Conservation (phyloP, 2,113 vertebrate species). For the Peromyscus polionotus region DNA sequence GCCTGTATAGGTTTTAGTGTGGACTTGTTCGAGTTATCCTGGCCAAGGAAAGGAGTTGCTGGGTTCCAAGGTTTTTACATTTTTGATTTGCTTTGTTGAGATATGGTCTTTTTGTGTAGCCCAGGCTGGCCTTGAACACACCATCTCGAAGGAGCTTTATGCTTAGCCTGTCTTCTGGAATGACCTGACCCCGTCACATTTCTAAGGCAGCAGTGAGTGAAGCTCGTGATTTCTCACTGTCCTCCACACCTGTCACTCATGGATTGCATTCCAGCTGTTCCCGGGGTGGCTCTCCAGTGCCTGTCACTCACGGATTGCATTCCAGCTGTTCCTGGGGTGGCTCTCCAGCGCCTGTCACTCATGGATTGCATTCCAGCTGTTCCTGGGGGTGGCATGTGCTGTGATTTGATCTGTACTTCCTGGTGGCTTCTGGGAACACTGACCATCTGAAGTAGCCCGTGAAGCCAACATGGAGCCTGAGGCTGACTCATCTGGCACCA, state of each 20-base stretch:
- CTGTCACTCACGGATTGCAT: neutral
- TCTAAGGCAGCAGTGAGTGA: neutral
- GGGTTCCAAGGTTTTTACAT: neutral
- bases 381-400: neutral
- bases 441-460: neutral
- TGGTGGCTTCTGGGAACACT: neutral
- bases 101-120: neutral
- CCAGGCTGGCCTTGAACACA: neutral
- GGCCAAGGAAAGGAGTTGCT: neutral
- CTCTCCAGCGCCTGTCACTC: neutral
- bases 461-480: neutral
- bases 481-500: neutral
- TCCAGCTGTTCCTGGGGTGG: neutral
- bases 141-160: neutral
- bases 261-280: neutral
- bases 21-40: neutral
- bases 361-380: neutral
- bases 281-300: neutral
- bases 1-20: neutral
- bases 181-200: neutral
- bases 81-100: neutral
- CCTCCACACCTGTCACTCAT: neutral
- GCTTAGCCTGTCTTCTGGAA: neutral
- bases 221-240: neutral
- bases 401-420: neutral